Base-by-base conservation (phyloP, 2,888 invertebrate genomes). In the Nomada fabriciana region DNA sequence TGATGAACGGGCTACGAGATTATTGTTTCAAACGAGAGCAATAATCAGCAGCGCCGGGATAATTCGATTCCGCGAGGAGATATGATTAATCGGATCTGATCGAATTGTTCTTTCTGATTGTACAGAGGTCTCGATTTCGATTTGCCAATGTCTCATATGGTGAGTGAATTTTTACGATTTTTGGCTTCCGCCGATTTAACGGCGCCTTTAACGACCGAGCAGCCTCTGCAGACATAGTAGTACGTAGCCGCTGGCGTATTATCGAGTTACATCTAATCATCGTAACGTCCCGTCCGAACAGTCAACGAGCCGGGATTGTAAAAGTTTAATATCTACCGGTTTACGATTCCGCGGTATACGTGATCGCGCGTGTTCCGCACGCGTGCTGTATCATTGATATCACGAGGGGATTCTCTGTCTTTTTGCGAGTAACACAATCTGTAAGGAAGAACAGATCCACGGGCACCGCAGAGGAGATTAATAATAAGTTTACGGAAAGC, bases 191-290 rank as follows among this genome's bases (percentile, higher is more conserved):
- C 88, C 91, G 93, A 93, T 93, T 93, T 93, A 93, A 93, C 91
- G 93, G 91, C 91, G 86, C 86, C 90, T 93, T 93, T 93, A 93
- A 93, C 92, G 92, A 92, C 86, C 89, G 68, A 43, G 78, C 77
- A 82, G 85, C 86, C 87, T 87, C 87, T 85, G 84, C 91, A 90
- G 88, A 90, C 90, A 91, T 90, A 86, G 87, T 74, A 75, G 68
- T 64, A 60, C 59, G 59, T 53, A 57, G 53, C 43, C 67, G 76
- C 83, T 76, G 80, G 84, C 88, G 91, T 91, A 93, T 93, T 92
- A 93, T 92, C 93, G 90, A 92, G 93, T 93, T 93, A 93, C 93
- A 93, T 93, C 93, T 94, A 93, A 93, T 93, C 93, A 93, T 93
- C 93, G 88, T 93, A 93, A 93, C 91, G 91, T 91, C 90, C 90